phyloP scores from a whole-genome alignment of 2,888 invertebrate species.

The Maniola hyperantus region DNA sequence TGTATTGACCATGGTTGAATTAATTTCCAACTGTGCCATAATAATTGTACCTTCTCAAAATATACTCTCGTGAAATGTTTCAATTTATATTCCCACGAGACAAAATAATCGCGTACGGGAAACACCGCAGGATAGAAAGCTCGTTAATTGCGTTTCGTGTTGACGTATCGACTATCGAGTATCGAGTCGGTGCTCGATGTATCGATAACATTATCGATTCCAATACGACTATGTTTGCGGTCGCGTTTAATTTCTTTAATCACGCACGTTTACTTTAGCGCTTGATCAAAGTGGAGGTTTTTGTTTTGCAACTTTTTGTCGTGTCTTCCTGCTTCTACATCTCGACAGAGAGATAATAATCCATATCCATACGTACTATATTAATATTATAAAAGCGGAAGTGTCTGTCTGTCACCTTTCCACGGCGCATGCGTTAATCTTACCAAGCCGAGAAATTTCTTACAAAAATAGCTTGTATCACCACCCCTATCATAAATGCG shows the following conservation, averaged over 20 bases:
- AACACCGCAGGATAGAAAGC: constrained; percentile 38
- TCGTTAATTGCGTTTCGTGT: constrained; percentile 34
- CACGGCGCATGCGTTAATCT: too few species aligned
- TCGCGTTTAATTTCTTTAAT: constrained; percentile 39
- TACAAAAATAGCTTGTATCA: too few species aligned
- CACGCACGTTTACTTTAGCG: constrained; percentile 30
- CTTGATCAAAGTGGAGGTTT: neutral
- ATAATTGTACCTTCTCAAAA: constrained; percentile 8
- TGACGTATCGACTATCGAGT: constrained; percentile 30
- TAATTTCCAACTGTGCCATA: neutral
- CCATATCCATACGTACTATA: too few species aligned
- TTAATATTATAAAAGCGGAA: too few species aligned
- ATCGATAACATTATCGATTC: constrained; percentile 37
- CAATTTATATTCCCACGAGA: constrained; percentile 36
- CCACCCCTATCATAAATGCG: too few species aligned
- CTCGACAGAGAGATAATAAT: too few species aligned
- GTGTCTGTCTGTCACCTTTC: too few species aligned
- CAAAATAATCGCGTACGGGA: constrained; percentile 31
- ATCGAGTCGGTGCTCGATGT: constrained; percentile 29
- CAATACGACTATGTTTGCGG: constrained; percentile 33
- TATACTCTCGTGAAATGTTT: constrained; percentile 12
- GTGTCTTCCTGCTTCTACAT: too few species aligned
- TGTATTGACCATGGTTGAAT: neutral
- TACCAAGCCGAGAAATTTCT: too few species aligned
- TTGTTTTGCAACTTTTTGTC: neutral